phyloP scores from a whole-genome alignment of 2,888 invertebrate genomes.

The Apamea crenata region DNA sequence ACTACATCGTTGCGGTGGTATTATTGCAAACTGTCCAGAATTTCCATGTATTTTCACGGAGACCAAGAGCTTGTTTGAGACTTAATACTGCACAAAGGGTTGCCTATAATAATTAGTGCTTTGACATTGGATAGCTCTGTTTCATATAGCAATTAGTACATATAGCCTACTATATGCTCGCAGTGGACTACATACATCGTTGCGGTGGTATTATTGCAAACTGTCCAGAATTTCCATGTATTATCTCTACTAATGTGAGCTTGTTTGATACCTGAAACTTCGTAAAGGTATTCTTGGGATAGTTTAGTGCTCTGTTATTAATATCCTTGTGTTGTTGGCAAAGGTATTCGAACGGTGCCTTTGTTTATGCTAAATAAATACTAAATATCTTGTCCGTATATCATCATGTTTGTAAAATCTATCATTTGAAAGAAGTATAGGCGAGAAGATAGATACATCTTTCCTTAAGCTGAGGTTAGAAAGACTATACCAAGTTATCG shows the following conservation, averaged over 20 bases:
- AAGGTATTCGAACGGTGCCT: background rate
- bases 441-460: background rate
- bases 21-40: background rate
- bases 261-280: slow-evolving; percentile 20
- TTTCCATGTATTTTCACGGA: slow-evolving; percentile 4
- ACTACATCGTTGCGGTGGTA: slow-evolving; percentile 7
- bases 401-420: background rate
- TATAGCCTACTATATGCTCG: background rate
- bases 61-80: slow-evolving; percentile 17
- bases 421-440: background rate
- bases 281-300: slow-evolving; percentile 1
- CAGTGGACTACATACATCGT: slow-evolving; percentile 26
- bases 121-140: slow-evolving; percentile 37
- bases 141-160: slow-evolving; percentile 24
- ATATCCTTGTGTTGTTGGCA: slow-evolving; percentile 8
- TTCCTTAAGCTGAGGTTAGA: background rate
- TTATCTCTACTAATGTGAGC: too few species aligned
- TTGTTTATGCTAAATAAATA: background rate
- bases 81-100: slow-evolving; percentile 22
- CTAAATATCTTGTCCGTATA: background rate
- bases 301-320: slow-evolving; percentile 2
- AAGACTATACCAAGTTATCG: background rate
- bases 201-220: slow-evolving; percentile 3
- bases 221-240: slow-evolving; percentile 7
- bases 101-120: slow-evolving; percentile 27